Base-by-base conservation (phyloP, 2,797 vertebrate genomes). In the Potorous gilbertii region DNA sequence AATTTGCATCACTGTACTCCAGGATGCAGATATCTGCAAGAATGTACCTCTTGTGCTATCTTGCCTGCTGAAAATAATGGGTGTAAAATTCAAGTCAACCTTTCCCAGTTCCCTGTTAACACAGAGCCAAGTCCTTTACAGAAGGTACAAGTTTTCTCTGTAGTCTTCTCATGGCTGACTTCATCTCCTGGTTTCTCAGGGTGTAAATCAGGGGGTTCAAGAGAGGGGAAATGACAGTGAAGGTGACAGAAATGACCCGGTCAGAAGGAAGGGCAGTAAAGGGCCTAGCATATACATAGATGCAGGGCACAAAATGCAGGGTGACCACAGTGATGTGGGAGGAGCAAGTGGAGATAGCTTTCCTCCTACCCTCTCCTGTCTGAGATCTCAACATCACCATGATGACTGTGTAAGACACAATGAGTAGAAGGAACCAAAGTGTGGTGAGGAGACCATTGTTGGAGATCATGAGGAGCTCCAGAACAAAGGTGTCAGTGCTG, bases 151-250 rank as follows among this genome's bases (percentile, higher is more conserved):
- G 81, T 27, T 54, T 90, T 91, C 16, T 95, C 14, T 66, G 94
- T n/a, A 96, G 31, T 74, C 56, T 96, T 34, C 4, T 55, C 91
- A 97, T 92, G 55, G 95, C 95, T 46, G 96, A 91, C 54, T 94
- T 97, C 91, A 97, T 96, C 0, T 97, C 95, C 0, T 96, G 95
- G 87, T 95, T 97, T 56, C 95, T 92, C 87, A 97, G 93, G 3
- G 96, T 96, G 31, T 97, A 97, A 92, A 97, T 96, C 87, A 97
- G 56, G 27, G 94, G 95, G 9, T 97, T 97, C 1, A 97, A 54
- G 34, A 97, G 92, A 66, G 96, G 96, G 56, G 96, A 96, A 91
- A 97, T 95, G 90, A 97, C 95, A 0, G 95, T 95, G 93, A 94
- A 96, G 59, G 50, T 94, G 54, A 97, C 89, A 10, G 92, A 92